Base-by-base conservation (phyloP, 2,888 invertebrate species). In the Alentia gelatinosa region DNA sequence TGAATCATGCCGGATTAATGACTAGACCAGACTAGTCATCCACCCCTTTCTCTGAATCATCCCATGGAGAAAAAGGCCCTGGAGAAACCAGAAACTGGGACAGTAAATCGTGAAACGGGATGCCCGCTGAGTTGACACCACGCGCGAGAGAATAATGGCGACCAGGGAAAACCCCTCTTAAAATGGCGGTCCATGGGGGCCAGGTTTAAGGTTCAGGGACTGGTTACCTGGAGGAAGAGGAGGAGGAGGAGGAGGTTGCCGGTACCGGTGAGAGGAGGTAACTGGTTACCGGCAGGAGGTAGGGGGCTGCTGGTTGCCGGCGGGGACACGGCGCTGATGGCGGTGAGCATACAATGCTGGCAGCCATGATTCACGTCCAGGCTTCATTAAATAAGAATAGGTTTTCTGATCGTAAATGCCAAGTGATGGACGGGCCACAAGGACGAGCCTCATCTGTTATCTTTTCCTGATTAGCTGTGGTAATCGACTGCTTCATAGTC, bases 321-420 rank as follows among this genome's bases (percentile, higher is more conserved):
- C n/a, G n/a, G 56, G 56, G n/a, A n/a, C 23, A 56, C 56, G n/a
- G 56, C 23, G 56, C 56, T 56, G 56, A 56, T n/a, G n/a, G 56
- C 23, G 56, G 23, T 56, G 56, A 56, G 56, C 56, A 56, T 56
- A 56, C 19, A 56, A n/a, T 56, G 56, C 68, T 30, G 68, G 26
- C 26, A 68, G 68, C 33, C 68, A 68, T 68, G 68, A 68, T 68
- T 68, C 68, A 68, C 68, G 30, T 12, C 15, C 68, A 68, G 68
- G 68, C 68, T 68, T 68, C 68, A 68, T 68, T 68, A 68, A 68
- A 68, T 68, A 68, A 12, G 68, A 68, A 68, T 68, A 30, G 30
- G 30, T 68, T 68, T 12, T 68, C 26, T 68, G 68, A 30, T 68
- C 68, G 68, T 68, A 68, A 68, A 68, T 30, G 12, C 68, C 1